A percentile compares a stretch with the other conserved stretches of the same genome.
Conservation (phyloP, 2,797 vertebrate species). For the Hemibagrus guttatus region DNA sequence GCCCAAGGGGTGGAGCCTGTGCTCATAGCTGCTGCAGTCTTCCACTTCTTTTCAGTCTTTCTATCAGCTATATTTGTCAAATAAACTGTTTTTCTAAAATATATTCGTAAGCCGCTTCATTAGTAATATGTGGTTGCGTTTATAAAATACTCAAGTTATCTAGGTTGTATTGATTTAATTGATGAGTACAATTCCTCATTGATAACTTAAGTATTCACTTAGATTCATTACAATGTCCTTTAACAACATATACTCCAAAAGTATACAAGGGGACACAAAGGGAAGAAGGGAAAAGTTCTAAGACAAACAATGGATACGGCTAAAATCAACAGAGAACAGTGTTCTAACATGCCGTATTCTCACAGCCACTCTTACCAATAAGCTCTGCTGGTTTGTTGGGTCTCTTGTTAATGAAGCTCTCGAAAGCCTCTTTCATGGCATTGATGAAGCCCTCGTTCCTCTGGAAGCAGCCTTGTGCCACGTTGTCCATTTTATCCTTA, state of each 20-base stretch:
- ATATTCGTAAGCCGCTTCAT: background rate
- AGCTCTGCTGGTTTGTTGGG: conserved; percentile 98
- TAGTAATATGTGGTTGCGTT: too few relatives aligned
- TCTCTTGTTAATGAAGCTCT: conserved; percentile 98
- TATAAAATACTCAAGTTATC: background rate
- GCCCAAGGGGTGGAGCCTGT: background rate
- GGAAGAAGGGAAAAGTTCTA: too few relatives aligned
- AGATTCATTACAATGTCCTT: background rate
- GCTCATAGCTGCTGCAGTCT: background rate
- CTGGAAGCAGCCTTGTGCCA: conserved; percentile 82
- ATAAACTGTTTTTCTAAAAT: background rate
- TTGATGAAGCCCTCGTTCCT: conserved; percentile 98
- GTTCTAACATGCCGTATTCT: too few relatives aligned
- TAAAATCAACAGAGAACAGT: background rate
- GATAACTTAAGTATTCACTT: background rate
- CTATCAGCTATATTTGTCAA: background rate
- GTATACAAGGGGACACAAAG: too few relatives aligned
- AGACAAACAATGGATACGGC: background rate
- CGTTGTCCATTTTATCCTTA: conserved; percentile 95
- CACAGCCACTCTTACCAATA: conserved; percentile 78
- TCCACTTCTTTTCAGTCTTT: background rate
- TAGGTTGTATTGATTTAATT: background rate
- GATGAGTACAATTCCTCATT: too few relatives aligned
- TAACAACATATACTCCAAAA: background rate
- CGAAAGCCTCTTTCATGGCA: conserved; percentile 98